Evolutionary conservation across 1,140 invertebrate species (phyloP).

Genomic region (Pseudomyrmex pallidus): DNA sequence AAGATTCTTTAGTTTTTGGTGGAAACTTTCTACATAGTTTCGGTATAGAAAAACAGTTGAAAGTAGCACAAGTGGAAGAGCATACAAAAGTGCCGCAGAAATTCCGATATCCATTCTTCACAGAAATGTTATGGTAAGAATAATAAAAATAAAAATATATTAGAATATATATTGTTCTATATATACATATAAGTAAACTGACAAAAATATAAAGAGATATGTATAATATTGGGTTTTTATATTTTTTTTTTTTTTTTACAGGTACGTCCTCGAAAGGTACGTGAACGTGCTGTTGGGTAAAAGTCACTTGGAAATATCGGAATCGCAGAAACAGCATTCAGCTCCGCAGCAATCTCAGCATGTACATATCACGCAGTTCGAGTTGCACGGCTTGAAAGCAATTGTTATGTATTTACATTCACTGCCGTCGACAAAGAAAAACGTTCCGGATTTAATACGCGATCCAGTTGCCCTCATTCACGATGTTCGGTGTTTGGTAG

Average conservation of each 20-base stretch:
- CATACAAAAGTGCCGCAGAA: constrained; percentile 97
- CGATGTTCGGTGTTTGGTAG: constrained; percentile 94
- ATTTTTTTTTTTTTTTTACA: constrained; percentile 58
- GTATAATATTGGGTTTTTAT: constrained; percentile 19
- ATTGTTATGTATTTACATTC: constrained; percentile 96
- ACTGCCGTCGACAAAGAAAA: constrained; percentile 95
- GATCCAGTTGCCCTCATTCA: constrained; percentile 95
- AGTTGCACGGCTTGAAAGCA: constrained; percentile 95
- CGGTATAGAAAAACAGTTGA: constrained; percentile 93
- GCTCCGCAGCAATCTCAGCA: constrained; percentile 85
- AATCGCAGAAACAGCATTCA: constrained; percentile 77
- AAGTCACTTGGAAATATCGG: constrained; percentile 89
- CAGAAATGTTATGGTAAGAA: constrained; percentile 95
- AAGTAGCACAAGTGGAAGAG: constrained; percentile 97
- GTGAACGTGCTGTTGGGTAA: constrained; percentile 94
- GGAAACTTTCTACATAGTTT: constrained; percentile 99
- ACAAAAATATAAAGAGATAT: not conserved
- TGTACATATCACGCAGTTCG: constrained; percentile 91
- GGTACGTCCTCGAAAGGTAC: constrained; percentile 97
- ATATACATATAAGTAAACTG: too few relatives aligned
- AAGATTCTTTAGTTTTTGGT: constrained; percentile 98
- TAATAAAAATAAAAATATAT: constrained; percentile 28
- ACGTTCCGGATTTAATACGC: constrained; percentile 95
- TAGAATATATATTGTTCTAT: not conserved
- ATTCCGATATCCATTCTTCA: constrained; percentile 98